phyloP scores from a whole-genome alignment of 2,113 vertebrate species.

The Gadus macrocephalus region DNA sequence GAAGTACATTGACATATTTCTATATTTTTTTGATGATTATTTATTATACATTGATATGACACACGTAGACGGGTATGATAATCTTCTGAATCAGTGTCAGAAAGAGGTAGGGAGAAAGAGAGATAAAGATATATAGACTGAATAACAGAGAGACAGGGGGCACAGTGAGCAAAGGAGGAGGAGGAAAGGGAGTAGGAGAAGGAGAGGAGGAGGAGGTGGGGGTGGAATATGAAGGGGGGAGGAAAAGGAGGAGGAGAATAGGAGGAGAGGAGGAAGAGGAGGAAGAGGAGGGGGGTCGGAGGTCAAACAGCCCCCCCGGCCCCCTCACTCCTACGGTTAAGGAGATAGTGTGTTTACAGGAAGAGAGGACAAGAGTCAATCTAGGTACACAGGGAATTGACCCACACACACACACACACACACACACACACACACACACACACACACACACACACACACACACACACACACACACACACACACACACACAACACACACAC shows the following conservation, averaged over 20 bases:
- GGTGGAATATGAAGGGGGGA: too few species aligned
- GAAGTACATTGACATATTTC: background rate
- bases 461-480: too few species aligned
- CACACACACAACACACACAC: too few species aligned
- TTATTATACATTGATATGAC: background rate
- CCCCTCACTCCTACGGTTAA: slow-evolving; percentile 24
- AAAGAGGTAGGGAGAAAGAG: slow-evolving; percentile 28
- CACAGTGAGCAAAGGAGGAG: slow-evolving; percentile 23
- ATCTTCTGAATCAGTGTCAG: slow-evolving; percentile 20
- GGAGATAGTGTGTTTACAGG: slow-evolving; percentile 54
- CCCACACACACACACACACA: slow-evolving; percentile 12
- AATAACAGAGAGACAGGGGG: slow-evolving; percentile 1
- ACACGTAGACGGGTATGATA: slow-evolving; percentile 20
- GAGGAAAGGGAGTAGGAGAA: slow-evolving; percentile 5
- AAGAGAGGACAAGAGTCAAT: slow-evolving; percentile 53
- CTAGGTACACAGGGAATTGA: slow-evolving; percentile 32
- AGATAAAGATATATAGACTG: slow-evolving; percentile 5
- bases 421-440: slow-evolving; percentile 8
- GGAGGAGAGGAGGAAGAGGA: background rate
- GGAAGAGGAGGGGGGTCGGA: slow-evolving; percentile 10
- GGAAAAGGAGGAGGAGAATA: slow-evolving; percentile 11
- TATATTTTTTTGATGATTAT: too few species aligned
- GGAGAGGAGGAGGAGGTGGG: background rate
- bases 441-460: too few species aligned
- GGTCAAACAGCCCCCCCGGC: slow-evolving; percentile 15